Evolutionary conservation across 92 coral and sea anemone genomes (phyloP), one percentile per base, ranked within the genome.

Genomic region (Nematostella vectensis): DNA sequence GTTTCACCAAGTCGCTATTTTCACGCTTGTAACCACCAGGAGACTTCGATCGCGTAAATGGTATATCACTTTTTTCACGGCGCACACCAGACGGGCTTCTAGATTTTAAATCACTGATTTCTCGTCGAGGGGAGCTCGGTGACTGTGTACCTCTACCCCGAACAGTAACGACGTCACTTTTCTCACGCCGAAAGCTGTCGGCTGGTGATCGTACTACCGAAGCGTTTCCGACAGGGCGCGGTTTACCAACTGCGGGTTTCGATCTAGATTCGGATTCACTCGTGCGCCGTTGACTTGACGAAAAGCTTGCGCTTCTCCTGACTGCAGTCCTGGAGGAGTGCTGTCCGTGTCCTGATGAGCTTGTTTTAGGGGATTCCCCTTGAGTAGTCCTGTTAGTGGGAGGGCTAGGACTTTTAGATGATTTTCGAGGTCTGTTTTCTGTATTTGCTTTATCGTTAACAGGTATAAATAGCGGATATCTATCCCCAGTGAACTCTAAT

Each of bases 391-490:
- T 45, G 12, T 45, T 19, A 17, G 17, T 45, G 18, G 51, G 51
- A 45, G 51, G 51, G 18, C 51, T 45, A 17, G 51, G 51, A 45
- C 11, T 45, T 27, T 39, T 44, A 11, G 55, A 4, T 4, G 43
- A 21, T 22, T 59, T 67, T 55, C 95, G 84, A 30, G 95, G 59
- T 68, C 70, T 85, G 25, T 26, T 57, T 22, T 65, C 58, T n/a
- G 60, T 50, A 36, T 62, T 69, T 30, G 73, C 44, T 52, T 66
- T 51, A 69, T 73, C 69, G 2, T 71, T 72, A 42, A 79, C 94
- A 36, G 78, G 71, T 20, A 85, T 82, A 59, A 85, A 80, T 18
- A 80, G 65, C 52, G 95, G 95, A 58, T 85, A 85, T 3, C 95
- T 72, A 40, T 63, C 77, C 11, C 77, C 78, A 72, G 69, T 69